Evolutionary conservation across 2,888 invertebrate species (phyloP), one percentile per base, ranked within the genome.

Genomic region (Allacma fusca): DNA sequence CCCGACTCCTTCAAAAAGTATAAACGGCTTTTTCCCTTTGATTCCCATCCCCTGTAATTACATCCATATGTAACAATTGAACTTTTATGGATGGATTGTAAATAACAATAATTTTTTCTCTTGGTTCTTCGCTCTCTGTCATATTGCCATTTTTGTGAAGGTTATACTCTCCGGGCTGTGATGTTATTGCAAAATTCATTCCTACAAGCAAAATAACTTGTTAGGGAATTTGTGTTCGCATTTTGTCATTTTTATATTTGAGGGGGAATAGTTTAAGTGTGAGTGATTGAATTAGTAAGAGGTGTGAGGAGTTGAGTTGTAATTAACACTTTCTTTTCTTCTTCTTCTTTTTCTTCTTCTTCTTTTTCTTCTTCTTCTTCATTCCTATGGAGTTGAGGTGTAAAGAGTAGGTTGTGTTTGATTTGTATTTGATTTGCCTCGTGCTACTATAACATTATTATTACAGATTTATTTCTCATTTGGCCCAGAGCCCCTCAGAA

Each of bases 281-380:
- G 2, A 12, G 19, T 50, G 50, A 50, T 50, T 50, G n/a, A 50
- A 50, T 50, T 50, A 50, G 50, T 50, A 50, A 50, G 16, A 50
- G 50, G 50, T 50, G 50, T 50, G 50, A 50, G 50, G 19, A 50
- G 50, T 50, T 50, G 50, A n/a, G 50, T 16, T 50, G 50, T 50
- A 50, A 50, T 50, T 50, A 50, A 50, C 50, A 50, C 50, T 50
- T 50, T 50, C 50, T 50, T 19, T 50, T 50, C 50, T 50, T 50
- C 50, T 50, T 50, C 19, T 50, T 50, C 16, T 50, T 50, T 19
- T 5, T 12, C 16, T 50, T 9, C 34, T 34, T 9, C 9, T 4
- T 4, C 4, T 34, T 34, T 34, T 34, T 34, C 9, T 34, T 9
- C 34, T 34, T 34, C n/a, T n/a, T n/a, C n/a, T n/a, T n/a, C n/a